Evolutionary conservation across 92 coral and sea anemone species (phyloP).

Genomic region (Porites lobata): DNA sequence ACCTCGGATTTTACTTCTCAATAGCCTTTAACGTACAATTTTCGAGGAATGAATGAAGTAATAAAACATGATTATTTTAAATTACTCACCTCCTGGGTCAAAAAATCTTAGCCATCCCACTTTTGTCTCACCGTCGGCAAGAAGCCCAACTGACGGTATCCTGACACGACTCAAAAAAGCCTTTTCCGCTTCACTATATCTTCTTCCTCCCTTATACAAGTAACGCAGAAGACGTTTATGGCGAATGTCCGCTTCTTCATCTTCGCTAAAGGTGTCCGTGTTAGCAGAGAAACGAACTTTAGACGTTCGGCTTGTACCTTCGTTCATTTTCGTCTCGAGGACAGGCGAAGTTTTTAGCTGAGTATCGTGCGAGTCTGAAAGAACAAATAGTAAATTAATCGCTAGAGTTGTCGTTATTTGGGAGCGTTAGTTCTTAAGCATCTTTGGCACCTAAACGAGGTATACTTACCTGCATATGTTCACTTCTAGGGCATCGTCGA

Average conservation of each 20-base stretch:
- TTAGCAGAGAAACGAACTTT: constrained; percentile 79
- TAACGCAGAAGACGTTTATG: constrained; percentile 78
- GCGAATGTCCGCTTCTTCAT: constrained; percentile 70
- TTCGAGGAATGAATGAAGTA: neutral
- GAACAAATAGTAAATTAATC: neutral
- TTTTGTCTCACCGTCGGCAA: constrained; percentile 59
- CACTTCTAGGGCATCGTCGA: neutral
- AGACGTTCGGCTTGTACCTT: constrained; percentile 59
- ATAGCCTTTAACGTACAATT: neutral
- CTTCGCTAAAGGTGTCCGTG: constrained; percentile 78
- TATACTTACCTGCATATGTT: neutral
- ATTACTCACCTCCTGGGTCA: constrained; percentile 91
- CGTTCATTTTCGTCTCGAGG: constrained; percentile 31
- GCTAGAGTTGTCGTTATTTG: neutral
- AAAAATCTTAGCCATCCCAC: constrained; percentile 79
- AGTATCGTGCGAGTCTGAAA: constrained; percentile 14
- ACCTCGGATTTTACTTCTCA: neutral
- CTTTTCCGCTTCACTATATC: constrained; percentile 97
- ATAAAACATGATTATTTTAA: neutral
- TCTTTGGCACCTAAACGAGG: neutral
- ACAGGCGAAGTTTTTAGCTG: neutral
- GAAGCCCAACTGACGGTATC: constrained; percentile 75
- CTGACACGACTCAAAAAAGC: constrained; percentile 93
- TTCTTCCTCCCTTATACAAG: constrained; percentile 83
- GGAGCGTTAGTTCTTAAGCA: neutral